phyloP scores from a whole-genome alignment of 1,140 invertebrate species.

The Eurytemora carolleeae region DNA sequence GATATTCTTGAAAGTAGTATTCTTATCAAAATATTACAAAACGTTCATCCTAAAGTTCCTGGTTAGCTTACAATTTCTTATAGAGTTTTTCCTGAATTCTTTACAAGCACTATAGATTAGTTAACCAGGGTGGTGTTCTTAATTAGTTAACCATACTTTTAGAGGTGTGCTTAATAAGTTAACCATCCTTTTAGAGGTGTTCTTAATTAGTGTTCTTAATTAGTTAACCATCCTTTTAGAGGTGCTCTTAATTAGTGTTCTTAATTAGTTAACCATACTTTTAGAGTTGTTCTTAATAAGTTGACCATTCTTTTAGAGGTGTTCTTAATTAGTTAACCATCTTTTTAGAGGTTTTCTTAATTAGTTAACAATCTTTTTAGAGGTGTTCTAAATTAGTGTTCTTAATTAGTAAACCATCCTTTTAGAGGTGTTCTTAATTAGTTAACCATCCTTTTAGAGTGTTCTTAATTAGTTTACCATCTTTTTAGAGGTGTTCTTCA shows the following conservation, averaged over 20 bases:
- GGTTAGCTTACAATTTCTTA: no score
- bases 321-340: neutral
- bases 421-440: neutral
- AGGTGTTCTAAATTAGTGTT: no score
- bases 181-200: neutral
- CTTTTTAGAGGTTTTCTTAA: neutral
- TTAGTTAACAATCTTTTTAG: neutral
- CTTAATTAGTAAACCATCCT: neutral
- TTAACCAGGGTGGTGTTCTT: no score
- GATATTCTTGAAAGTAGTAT: no score
- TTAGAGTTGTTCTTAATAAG: neutral
- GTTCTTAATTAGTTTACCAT: neutral
- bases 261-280: neutral
- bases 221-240: neutral
- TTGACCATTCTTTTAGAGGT: neutral
- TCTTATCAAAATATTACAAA: no score
- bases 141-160: neutral
- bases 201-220: no score
- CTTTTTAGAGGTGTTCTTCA: neutral
- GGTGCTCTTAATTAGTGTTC: no score
- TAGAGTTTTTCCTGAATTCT: neutral
- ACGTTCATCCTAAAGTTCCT: no score
- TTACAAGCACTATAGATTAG: neutral
- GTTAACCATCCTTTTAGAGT: neutral
- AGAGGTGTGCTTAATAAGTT: neutral